These are phyloP conservation scores for Eulemur mongoz DNA, from an alignment of 2,797 vertebrate genomes.

Conservation along the genomic window DNA sequence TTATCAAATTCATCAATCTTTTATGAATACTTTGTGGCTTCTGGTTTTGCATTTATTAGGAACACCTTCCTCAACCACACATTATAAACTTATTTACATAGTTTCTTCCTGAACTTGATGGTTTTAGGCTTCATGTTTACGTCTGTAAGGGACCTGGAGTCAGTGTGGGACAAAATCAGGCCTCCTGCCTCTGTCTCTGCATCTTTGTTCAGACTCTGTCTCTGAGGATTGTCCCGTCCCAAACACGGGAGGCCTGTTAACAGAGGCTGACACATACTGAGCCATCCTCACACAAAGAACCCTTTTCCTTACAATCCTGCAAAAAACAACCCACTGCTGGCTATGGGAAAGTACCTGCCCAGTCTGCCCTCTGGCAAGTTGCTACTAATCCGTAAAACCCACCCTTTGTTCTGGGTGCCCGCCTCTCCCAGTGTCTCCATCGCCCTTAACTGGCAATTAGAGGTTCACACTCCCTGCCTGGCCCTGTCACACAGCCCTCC, in stretches of 20 bases:
- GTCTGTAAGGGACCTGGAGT: neutral
- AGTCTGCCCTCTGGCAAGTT: neutral
- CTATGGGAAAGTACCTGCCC: slow-evolving; percentile 7
- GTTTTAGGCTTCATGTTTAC: neutral
- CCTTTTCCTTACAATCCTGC: neutral
- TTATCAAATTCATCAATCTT: too few species aligned
- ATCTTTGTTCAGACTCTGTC: neutral
- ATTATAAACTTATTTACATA: neutral
- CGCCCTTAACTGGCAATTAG: slow-evolving; percentile 1
- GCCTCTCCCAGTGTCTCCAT: neutral
- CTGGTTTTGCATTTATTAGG: neutral
- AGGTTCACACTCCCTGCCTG: neutral
- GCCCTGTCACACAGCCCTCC: neutral
- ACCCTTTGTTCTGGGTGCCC: slow-evolving; percentile 13
- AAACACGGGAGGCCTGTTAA: rapidly evolving
- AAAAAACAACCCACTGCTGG: neutral
- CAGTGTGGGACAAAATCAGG: neutral
- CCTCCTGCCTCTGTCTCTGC: too few species aligned
- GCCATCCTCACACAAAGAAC: neutral
- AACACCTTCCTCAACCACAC: neutral
- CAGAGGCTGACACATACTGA: neutral
- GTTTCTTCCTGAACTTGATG: neutral
- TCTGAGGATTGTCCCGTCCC: neutral
- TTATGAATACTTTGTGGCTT: too few species aligned
- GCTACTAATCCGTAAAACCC: neutral